Evolutionary conservation across 1,140 invertebrate species (phyloP).

Genomic region (Neotoxoptera formosana): DNA sequence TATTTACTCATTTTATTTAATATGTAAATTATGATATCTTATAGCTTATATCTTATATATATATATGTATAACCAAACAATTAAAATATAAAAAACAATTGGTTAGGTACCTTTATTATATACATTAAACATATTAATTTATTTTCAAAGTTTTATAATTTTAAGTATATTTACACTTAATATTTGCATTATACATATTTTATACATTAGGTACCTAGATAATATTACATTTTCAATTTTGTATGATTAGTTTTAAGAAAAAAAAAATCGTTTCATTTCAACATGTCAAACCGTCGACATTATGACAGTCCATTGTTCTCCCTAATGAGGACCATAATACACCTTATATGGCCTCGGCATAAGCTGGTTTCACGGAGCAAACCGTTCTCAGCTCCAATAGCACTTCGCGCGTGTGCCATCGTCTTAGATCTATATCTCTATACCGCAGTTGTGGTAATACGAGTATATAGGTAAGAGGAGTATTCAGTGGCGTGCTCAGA

Average conservation of each 20-base stretch:
- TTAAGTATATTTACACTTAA: background rate
- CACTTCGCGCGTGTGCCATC: too few species aligned
- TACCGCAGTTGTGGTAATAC: background rate
- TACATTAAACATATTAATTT: background rate
- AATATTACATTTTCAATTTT: background rate
- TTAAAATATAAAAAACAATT: slow-evolving; percentile 1
- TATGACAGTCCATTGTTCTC: background rate
- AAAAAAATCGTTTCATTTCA: background rate
- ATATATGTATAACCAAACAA: background rate
- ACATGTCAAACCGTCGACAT: background rate
- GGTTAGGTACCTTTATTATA: slow-evolving; percentile 2
- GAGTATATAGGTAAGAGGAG: background rate
- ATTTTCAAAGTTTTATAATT: slow-evolving; percentile 1
- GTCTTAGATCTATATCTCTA: background rate
- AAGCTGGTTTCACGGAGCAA: too few species aligned
- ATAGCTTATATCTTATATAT: background rate
- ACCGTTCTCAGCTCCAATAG: too few species aligned
- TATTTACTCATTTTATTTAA: background rate
- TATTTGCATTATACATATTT: background rate
- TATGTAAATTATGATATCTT: background rate
- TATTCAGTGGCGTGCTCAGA: too few species aligned
- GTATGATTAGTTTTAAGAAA: background rate
- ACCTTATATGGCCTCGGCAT: too few species aligned
- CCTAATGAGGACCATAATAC: background rate
- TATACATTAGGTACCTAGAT: background rate